These are phyloP conservation scores for Poeciliopsis turneri DNA, from an alignment of 2,797 vertebrate species.

Conservation along the genomic window DNA sequence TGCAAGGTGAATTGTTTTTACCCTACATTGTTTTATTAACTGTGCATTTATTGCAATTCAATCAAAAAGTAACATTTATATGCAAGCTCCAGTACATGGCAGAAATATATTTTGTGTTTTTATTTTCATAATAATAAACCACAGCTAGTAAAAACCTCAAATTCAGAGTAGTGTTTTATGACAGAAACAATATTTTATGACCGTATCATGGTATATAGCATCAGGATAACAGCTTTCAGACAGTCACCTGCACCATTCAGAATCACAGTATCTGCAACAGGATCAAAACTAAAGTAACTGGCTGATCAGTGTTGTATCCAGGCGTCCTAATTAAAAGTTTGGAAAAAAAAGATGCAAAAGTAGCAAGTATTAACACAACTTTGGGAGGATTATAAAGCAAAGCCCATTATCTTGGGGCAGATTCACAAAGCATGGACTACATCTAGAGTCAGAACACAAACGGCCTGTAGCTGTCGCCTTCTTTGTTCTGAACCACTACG, in stretches of 20 bases:
- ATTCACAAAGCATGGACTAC: neutral
- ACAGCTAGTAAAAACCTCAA: neutral
- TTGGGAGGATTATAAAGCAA: neutral
- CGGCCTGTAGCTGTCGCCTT: neutral
- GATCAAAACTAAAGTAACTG: neutral
- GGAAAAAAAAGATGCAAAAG: neutral
- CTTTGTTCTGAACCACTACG: neutral
- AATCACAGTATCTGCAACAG: neutral
- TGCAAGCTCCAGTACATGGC: too few species aligned
- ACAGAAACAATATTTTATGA: neutral
- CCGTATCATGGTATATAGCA: neutral
- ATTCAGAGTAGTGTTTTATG: neutral
- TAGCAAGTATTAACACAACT: neutral
- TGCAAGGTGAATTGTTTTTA: neutral
- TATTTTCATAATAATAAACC: neutral
- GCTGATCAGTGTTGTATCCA: neutral
- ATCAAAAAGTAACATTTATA: neutral
- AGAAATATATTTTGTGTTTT: neutral
- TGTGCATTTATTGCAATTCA: neutral
- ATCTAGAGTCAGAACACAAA: neutral
- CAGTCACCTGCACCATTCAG: neutral
- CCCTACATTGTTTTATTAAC: neutral
- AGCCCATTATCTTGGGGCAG: neutral
- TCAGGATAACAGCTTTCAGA: neutral
- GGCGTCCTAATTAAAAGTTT: neutral